Evolutionary conservation across 2,888 invertebrate species (phyloP).

Genomic region (Watsonalla cultraria): DNA sequence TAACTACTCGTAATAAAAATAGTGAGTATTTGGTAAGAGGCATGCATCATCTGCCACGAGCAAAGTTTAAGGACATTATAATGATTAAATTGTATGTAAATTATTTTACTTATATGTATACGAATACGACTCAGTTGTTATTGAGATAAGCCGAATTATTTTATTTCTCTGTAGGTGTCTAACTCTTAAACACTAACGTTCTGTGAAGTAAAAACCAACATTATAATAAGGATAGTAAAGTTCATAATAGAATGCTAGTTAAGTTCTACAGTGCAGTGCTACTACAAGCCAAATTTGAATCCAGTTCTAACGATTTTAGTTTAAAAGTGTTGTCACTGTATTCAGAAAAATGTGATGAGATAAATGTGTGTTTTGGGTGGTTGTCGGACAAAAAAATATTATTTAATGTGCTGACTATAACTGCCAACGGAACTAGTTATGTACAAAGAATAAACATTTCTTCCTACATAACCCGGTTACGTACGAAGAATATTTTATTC

Average conservation of each 20-base stretch:
- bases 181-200: too few relatives aligned
- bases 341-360: background rate
- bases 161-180: too few relatives aligned
- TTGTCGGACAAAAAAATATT: background rate
- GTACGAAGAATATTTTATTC: too few relatives aligned
- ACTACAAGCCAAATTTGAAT: background rate
- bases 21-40: conserved; percentile 47
- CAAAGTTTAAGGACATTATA: conserved; percentile 58
- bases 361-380: background rate
- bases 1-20: conserved; percentile 45
- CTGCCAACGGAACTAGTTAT: too few relatives aligned
- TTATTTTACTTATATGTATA: conserved; percentile 10
- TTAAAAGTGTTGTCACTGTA: background rate
- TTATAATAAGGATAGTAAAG: conserved; percentile 1
- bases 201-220: background rate
- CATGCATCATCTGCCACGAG: conserved; percentile 36
- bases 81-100: conserved; percentile 24
- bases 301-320: background rate
- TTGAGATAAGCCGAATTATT: too few relatives aligned
- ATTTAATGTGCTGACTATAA: too few relatives aligned
- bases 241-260: conserved; percentile 8
- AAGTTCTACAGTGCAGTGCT: conserved; percentile 7
- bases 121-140: too few relatives aligned
- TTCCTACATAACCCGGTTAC: too few relatives aligned
- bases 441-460: too few relatives aligned